Percentiles rank a stretch among this genome's conserved stretches.
phyloP scores from a whole-genome alignment of 2,888 invertebrate species.

The Cantharis flavilabris region DNA sequence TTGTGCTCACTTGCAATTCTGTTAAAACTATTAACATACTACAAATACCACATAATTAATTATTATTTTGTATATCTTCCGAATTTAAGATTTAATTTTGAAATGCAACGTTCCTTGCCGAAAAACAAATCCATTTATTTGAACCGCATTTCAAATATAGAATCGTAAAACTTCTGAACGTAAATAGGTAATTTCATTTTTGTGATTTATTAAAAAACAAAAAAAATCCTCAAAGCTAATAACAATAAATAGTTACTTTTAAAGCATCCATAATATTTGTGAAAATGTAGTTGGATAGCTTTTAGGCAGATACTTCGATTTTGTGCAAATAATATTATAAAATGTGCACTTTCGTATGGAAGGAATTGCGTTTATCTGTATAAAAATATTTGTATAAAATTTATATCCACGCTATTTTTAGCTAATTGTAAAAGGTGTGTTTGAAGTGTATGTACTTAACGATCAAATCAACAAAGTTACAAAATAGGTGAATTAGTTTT shows the following conservation, averaged over 20 bases:
- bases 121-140: background rate
- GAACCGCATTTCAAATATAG: background rate
- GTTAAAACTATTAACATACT: background rate
- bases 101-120: background rate
- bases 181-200: background rate
- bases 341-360: constrained; percentile 14
- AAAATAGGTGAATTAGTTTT: constrained; percentile 27
- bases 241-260: background rate
- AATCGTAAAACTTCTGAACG: background rate
- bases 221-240: background rate
- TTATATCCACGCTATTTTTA: constrained; percentile 3
- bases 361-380: constrained; percentile 2
- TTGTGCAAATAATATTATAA: constrained; percentile 4
- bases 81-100: background rate
- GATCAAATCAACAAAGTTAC: constrained; percentile 31
- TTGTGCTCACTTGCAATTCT: background rate
- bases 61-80: background rate
- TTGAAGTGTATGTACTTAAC: constrained; percentile 20
- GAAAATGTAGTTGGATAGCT: background rate
- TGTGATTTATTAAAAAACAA: background rate
- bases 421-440: constrained; percentile 20
- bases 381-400: constrained; percentile 9
- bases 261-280: background rate
- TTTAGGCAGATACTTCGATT: background rate
- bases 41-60: background rate